phyloP scores from a whole-genome alignment of 2,113 vertebrate species.

The Etheostoma cragini region DNA sequence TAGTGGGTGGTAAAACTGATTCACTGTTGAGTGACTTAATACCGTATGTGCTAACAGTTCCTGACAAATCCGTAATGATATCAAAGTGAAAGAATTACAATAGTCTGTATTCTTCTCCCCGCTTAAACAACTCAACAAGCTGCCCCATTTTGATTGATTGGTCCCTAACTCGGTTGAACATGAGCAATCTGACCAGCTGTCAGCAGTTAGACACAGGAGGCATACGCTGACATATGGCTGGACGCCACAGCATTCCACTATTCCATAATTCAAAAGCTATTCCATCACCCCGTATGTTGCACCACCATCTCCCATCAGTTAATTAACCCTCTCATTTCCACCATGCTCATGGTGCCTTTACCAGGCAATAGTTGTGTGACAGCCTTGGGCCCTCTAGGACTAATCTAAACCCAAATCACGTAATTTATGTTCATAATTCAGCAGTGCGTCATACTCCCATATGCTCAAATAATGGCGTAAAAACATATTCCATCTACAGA shows the following conservation, averaged over 20 bases:
- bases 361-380: slow-evolving; percentile 47
- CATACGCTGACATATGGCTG: slow-evolving; percentile 76
- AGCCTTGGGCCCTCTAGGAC: slow-evolving; percentile 41
- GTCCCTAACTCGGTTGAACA: slow-evolving; percentile 74
- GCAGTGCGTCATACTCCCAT: slow-evolving; percentile 49
- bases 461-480: slow-evolving; percentile 59
- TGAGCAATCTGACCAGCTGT: slow-evolving; percentile 83
- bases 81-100: slow-evolving; percentile 70
- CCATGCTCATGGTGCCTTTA: slow-evolving; percentile 11
- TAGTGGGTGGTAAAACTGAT: slow-evolving; percentile 18
- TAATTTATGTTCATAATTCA: slow-evolving; percentile 67
- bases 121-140: slow-evolving; percentile 70
- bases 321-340: slow-evolving; percentile 74
- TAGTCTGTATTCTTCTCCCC: slow-evolving; percentile 50
- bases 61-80: slow-evolving; percentile 67
- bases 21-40: slow-evolving; percentile 42
- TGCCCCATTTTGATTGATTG: slow-evolving; percentile 80
- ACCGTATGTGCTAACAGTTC: slow-evolving; percentile 39
- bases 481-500: slow-evolving; percentile 31
- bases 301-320: slow-evolving; percentile 56
- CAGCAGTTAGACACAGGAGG: slow-evolving; percentile 68
- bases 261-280: slow-evolving; percentile 82
- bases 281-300: slow-evolving; percentile 76
- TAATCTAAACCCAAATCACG: slow-evolving; percentile 48
- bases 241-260: slow-evolving; percentile 76